A percentile compares a stretch with the other conserved stretches of the same genome.
Evolutionary conservation across 2,888 invertebrate species (phyloP).

Genomic region (Mythimna albipuncta): DNA sequence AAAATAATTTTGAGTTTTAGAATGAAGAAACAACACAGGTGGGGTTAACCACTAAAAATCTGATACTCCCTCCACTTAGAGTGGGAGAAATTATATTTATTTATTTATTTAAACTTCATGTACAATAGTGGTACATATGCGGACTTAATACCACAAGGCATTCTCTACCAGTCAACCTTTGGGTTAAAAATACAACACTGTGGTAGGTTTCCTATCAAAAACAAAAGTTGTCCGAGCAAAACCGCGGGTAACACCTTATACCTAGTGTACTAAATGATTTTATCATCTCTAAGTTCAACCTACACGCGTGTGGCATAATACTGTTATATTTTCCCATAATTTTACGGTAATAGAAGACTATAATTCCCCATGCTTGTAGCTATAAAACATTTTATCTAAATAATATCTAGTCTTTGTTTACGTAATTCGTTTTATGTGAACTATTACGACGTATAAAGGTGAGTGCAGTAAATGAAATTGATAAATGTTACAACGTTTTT

Average conservation of each 20-base stretch:
- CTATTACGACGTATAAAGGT: neutral
- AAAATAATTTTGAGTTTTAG: no score
- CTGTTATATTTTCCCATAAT: slow-evolving; percentile 12
- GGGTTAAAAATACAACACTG: no score
- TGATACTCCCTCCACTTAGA: no score
- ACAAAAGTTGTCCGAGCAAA: neutral
- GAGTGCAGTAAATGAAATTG: neutral
- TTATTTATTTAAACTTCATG: no score
- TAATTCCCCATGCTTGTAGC: neutral
- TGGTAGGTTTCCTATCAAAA: no score
- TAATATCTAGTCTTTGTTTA: slow-evolving; percentile 5
- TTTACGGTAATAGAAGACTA: slow-evolving; percentile 1
- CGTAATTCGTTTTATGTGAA: neutral
- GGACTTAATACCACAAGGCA: no score
- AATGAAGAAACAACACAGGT: no score
- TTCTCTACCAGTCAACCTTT: no score
- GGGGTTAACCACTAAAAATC: no score
- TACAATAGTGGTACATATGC: no score
- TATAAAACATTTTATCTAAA: slow-evolving; percentile 4
- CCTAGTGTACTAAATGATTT: neutral
- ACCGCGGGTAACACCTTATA: neutral
- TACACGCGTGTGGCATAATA: neutral
- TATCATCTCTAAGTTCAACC: neutral
- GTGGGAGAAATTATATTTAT: no score
- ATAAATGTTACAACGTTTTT: neutral